Conservation (phyloP, 2,113 vertebrate genomes). For the Rhadina sibilatrix region DNA sequence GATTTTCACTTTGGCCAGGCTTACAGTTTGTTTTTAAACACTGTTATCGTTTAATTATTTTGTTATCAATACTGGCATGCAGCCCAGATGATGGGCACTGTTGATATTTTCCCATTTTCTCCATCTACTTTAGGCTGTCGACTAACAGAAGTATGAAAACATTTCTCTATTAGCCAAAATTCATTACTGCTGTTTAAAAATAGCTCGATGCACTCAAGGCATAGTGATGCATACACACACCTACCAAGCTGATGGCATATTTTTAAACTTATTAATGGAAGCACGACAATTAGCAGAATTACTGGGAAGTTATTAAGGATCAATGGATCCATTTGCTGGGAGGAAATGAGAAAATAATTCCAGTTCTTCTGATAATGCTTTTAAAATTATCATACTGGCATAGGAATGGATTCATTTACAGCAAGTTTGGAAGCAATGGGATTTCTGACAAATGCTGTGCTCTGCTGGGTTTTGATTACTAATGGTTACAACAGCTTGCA, state of each 20-base stretch:
- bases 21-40: neutral
- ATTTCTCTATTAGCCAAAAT: neutral
- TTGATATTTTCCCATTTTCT: neutral
- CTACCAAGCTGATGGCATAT: neutral
- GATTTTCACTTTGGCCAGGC: neutral
- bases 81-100: neutral
- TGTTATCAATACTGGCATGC: neutral
- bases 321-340: neutral
- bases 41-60: neutral
- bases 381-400: neutral
- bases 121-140: neutral
- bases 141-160: neutral
- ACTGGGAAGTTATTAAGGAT: neutral
- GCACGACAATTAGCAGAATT: neutral
- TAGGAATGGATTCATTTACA: neutral
- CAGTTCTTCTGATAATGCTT: neutral
- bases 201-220: neutral
- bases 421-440: neutral
- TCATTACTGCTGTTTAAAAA: neutral
- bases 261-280: neutral
- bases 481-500: neutral
- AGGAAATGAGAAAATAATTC: conserved; percentile 36
- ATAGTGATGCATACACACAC: neutral
- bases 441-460: neutral
- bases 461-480: neutral